Evolutionary conservation across 2,797 vertebrate species (phyloP), one percentile per base, ranked within the genome.

Genomic region (Nasua narica): DNA sequence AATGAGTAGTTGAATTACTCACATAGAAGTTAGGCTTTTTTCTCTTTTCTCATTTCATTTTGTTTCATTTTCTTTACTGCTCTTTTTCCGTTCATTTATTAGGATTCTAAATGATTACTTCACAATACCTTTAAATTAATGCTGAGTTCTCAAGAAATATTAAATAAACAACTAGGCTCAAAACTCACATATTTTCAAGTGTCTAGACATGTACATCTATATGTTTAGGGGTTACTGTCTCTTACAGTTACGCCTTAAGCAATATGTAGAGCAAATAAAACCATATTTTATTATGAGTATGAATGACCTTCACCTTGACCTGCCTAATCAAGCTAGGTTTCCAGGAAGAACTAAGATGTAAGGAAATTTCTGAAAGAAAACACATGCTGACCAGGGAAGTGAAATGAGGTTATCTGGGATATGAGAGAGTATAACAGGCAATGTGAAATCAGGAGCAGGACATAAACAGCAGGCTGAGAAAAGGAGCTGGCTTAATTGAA

Each of bases 81-180:
- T 50, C 32, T 74, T 84, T 93, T 96, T 82, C 54, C 78, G 67
- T 70, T 95, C 6, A 37, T 37, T 94, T 86, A 83, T 52, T 83
- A 92, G 62, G 89, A 92, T 85, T 78, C 90, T 67, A 93, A 67
- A 84, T 81, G 27, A 74, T 65, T 56, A 90, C 70, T 95, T 94
- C 74, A 40, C 40, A 84, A 91, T 77, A 82, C 23, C 23, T 77
- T 60, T 76, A 82, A 94, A 84, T 65, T 81, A 83, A 84, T 77
- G 46, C 50, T 92, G 29, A 78, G 35, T 50, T 95, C 58, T 70
- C 69, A 78, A 43, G 21, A 95, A 78, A 92, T 84, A 92, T n/a
- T 69, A 92, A 89, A 78, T 37, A 85, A 95, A 79, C 14, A 43
- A 62, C 3, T 11, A 69, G 25, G 21, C 11, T 91, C 19, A 93